Base-by-base conservation (phyloP, 2,113 vertebrate genomes). In the Pseudonaja textilis region DNA sequence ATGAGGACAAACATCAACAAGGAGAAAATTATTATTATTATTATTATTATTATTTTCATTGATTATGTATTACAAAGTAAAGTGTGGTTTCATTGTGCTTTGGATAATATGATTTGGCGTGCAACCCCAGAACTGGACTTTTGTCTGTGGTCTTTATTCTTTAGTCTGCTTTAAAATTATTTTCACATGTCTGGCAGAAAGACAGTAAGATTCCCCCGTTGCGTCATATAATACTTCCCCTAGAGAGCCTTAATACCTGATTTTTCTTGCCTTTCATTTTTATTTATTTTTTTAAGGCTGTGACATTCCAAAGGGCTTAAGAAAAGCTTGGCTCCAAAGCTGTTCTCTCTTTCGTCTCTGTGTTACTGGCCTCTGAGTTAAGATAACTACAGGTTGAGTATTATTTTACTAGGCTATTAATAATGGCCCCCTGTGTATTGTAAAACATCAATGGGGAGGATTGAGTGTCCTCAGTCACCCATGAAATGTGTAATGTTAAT, bases 341-440 rank as follows among this genome's bases (percentile, higher is more conserved):
- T 86, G 95, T 81, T 96, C 95, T 94, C 94, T 96, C 90, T 90
- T 81, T 94, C 95, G 93, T 89, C 93, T 93, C 91, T 95, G 96
- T 42, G 95, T 96, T 97, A 96, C 95, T 39, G 39, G 93, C 95
- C 95, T 47, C 95, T 93, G 95, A 96, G 95, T 96, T 96, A 96
- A 95, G 95, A 96, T 93, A 96, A 93, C 96, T 94, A 92, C 94
- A 96, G 96, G 91, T 96, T 90, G 91, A 93, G 91, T 96, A 95
- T 96, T 97, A 96, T 97, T 96, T 97, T 96, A 97, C 96, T 93
- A 93, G 85, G 95, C 95, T 95, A 96, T 97, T 97, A 96, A 97
- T 97, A 96, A 96, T n/a, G 90, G 95, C 85, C 90, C 89, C 91
- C 57, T 85, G 89, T 93, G 96, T 95, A 93, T 29, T 95, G 89